Evolutionary conservation across 2,888 invertebrate genomes (phyloP).

Genomic region (Drosophila tripunctata): DNA sequence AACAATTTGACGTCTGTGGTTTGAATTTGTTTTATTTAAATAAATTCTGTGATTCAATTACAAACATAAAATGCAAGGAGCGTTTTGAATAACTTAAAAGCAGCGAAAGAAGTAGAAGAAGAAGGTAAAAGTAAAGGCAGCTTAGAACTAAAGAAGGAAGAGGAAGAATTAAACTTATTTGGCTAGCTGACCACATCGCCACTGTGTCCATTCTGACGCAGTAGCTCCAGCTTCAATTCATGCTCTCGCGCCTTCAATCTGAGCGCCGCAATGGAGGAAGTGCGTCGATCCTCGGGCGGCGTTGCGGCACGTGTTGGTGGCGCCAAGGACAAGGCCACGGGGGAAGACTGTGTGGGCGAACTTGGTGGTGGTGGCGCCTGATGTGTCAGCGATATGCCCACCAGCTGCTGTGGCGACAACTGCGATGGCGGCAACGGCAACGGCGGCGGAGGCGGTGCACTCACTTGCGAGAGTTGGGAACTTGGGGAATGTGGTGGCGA

Average conservation of each 20-base stretch:
- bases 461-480: conserved; percentile 56
- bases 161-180: too few species aligned
- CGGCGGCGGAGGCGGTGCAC: conserved; percentile 85
- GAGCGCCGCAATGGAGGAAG: conserved; percentile 94
- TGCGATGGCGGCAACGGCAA: conserved; percentile 86
- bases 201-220: conserved; percentile 89
- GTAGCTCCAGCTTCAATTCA: conserved; percentile 92
- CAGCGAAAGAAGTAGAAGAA: not conserved
- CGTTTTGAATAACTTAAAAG: conserved; percentile 60
- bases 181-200: conserved; percentile 90
- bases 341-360: conserved; percentile 67
- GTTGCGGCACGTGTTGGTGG: conserved; percentile 74
- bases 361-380: conserved; percentile 60
- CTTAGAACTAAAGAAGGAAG: conserved; percentile 56
- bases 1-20: conserved; percentile 50
- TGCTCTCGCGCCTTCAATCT: conserved; percentile 95
- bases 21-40: conserved; percentile 54
- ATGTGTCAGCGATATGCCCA: conserved; percentile 85
- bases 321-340: conserved; percentile 74
- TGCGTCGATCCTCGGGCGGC: conserved; percentile 92
- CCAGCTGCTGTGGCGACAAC: conserved; percentile 87
- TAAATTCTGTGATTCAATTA: conserved; percentile 57
- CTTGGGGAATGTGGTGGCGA: conserved; percentile 82
- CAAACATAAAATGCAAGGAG: conserved; percentile 51
- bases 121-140: not conserved